phyloP scores from a whole-genome alignment of 2,113 vertebrate genomes.

The Bucco capensis region DNA sequence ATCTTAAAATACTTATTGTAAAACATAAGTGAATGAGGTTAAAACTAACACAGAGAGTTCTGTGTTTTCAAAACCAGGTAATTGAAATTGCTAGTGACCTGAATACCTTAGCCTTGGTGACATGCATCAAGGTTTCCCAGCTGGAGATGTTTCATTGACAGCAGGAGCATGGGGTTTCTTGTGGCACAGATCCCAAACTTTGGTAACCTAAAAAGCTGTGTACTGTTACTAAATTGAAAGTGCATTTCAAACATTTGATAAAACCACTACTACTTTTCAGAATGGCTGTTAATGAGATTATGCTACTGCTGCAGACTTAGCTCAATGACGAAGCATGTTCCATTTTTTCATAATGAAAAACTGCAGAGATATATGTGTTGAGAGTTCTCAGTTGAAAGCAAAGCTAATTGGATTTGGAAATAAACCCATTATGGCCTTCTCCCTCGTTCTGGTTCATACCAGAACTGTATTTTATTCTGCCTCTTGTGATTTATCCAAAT shows the following conservation, averaged over 20 bases:
- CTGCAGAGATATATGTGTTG: neutral
- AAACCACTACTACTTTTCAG: neutral
- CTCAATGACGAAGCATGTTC: neutral
- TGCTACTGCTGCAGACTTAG: neutral
- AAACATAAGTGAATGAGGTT: neutral
- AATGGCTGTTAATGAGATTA: neutral
- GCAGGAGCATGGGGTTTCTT: neutral
- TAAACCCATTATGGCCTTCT: neutral
- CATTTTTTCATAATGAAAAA: neutral
- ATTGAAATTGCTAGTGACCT: too few species aligned
- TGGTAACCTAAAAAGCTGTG: neutral
- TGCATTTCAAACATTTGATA: neutral
- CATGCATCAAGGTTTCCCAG: neutral
- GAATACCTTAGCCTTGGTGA: neutral
- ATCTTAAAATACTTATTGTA: neutral
- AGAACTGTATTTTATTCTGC: neutral
- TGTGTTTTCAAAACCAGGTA: neutral
- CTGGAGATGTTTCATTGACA: neutral
- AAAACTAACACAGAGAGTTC: neutral
- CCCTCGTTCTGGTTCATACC: rapidly evolving
- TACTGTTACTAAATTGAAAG: neutral
- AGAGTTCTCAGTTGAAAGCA: neutral
- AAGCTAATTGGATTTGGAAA: conserved; percentile 5
- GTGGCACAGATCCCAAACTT: neutral
- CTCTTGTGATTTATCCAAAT: neutral